These are phyloP conservation scores for Xenopus borealis DNA, from an alignment of 2,113 vertebrate species.

Conservation along the genomic window DNA sequence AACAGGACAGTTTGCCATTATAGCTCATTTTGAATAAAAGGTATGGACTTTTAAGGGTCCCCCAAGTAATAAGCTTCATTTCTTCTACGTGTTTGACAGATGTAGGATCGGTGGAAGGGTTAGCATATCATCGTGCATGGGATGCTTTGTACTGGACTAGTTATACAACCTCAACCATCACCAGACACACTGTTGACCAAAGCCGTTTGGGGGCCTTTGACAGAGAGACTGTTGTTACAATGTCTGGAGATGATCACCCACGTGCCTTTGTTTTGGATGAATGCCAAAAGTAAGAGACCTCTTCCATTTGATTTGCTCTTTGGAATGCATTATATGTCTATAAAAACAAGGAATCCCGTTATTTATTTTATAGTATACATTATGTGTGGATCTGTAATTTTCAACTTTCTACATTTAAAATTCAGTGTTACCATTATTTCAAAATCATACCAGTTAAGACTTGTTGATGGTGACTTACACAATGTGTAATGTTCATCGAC, in stretches of 20 bases:
- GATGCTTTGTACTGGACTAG: slow-evolving; percentile 97
- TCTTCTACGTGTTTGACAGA: slow-evolving; percentile 61
- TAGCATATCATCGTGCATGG: slow-evolving; percentile 92
- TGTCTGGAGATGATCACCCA: slow-evolving; percentile 95
- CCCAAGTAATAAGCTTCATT: too few species aligned
- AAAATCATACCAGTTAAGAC: too few species aligned
- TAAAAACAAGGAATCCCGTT: too few species aligned
- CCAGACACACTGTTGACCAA: slow-evolving; percentile 92
- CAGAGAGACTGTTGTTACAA: slow-evolving; percentile 91
- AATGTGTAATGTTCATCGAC: too few species aligned
- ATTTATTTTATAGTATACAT: too few species aligned
- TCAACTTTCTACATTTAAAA: too few species aligned
- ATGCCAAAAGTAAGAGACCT: slow-evolving; percentile 84
- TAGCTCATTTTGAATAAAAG: too few species aligned
- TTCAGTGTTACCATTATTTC: too few species aligned
- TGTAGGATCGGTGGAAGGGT: slow-evolving; percentile 93
- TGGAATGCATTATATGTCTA: neutral
- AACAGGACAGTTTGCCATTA: too few species aligned
- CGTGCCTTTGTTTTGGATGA: slow-evolving; percentile 93
- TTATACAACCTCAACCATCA: slow-evolving; percentile 94
- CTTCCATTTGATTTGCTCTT: neutral
- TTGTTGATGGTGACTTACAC: too few species aligned
- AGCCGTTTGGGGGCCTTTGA: slow-evolving; percentile 81
- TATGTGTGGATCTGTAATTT: too few species aligned
- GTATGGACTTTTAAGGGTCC: too few species aligned